Conservation (phyloP, 2,888 invertebrate species). For the Athalia rosae region DNA sequence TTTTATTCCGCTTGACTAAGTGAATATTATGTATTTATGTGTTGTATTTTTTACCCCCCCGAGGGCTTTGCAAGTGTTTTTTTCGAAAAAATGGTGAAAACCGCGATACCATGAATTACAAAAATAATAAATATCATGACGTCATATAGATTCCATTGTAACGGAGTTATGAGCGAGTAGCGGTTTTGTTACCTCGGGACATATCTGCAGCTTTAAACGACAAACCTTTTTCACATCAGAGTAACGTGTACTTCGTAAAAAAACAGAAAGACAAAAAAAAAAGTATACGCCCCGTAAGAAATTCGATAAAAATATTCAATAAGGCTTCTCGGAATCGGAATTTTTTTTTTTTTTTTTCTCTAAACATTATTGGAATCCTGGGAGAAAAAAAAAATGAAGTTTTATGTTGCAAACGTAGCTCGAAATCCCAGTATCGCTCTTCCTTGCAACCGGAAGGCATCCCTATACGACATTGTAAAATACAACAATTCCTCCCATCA, state of each 20-base stretch:
- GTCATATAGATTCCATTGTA: conserved; percentile 28
- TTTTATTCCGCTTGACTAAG: not conserved
- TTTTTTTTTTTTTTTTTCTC: too few relatives aligned
- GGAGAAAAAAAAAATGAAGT: too few relatives aligned
- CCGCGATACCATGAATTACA: not conserved
- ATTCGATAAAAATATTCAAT: not conserved
- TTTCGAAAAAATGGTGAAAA: not conserved
- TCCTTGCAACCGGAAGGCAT: not conserved
- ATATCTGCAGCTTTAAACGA: not conserved
- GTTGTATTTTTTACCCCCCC: not conserved
- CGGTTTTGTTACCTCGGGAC: conserved; percentile 5
- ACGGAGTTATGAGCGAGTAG: conserved; percentile 23
- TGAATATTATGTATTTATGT: too few relatives aligned
- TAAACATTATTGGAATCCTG: too few relatives aligned
- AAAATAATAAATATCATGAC: not conserved
- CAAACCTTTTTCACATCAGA: not conserved
- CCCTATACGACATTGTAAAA: conserved; percentile 2
- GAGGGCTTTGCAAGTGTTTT: not conserved
- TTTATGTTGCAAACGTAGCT: too few relatives aligned
- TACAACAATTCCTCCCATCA: not conserved
- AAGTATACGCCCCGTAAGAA: not conserved
- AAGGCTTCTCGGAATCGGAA: too few relatives aligned
- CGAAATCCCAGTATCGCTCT: too few relatives aligned
- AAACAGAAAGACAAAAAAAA: not conserved
- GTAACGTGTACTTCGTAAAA: not conserved